These are phyloP conservation scores for Sphenopsis melanotis DNA, from an alignment of 2,797 vertebrate genomes.

Conservation along the genomic window DNA sequence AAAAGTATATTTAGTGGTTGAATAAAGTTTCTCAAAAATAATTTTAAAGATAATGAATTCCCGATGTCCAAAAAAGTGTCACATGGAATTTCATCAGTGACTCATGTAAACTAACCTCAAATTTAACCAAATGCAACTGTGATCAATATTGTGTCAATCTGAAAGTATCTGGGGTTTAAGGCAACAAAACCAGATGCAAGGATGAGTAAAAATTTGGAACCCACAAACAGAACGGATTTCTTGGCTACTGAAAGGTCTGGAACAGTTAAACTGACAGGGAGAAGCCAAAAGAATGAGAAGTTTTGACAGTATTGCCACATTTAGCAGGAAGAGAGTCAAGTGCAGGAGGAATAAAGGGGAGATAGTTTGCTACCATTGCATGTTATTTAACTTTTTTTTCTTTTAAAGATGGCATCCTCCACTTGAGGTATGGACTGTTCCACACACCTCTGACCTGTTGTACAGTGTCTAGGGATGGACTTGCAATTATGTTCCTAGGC, in stretches of 20 bases:
- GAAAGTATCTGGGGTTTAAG: slow-evolving; percentile 49
- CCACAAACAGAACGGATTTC: not conserved
- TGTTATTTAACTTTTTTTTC: not conserved
- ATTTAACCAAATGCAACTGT: slow-evolving; percentile 38
- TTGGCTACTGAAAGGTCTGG: slow-evolving; percentile 13
- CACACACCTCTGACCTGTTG: not conserved
- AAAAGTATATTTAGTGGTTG: not conserved
- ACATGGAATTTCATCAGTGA: slow-evolving; percentile 18
- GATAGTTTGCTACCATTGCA: not conserved
- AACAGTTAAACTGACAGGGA: not conserved
- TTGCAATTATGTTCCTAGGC: not conserved
- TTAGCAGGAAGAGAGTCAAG: not conserved
- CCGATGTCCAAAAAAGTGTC: not conserved
- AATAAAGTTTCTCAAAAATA: slow-evolving; percentile 20
- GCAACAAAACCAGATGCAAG: slow-evolving; percentile 46
- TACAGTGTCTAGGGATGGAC: not conserved
- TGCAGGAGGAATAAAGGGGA: not conserved
- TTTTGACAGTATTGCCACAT: not conserved
- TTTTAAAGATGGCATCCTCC: not conserved
- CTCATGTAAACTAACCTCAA: slow-evolving; percentile 52
- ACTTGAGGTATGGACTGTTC: not conserved
- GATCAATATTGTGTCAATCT: slow-evolving; percentile 43
- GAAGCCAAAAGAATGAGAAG: slow-evolving; percentile 1
- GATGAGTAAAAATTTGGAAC: slow-evolving; percentile 14
- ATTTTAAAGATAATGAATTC: slow-evolving; percentile 47